Conservation (phyloP, 2,113 vertebrate species). For the Grammomys surdaster region DNA sequence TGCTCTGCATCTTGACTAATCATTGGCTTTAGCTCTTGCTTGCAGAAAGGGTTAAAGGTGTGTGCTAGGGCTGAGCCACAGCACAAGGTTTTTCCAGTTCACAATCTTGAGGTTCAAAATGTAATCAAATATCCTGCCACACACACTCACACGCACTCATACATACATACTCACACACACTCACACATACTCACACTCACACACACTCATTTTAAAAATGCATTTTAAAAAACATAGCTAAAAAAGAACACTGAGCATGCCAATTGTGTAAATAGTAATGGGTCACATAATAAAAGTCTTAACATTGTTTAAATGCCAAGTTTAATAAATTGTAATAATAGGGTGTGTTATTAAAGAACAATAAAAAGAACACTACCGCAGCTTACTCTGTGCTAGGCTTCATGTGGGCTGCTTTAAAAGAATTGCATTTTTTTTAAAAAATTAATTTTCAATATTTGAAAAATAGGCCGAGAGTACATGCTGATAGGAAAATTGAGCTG, state of each 20-base stretch:
- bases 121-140: too few relatives aligned
- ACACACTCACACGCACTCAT: neutral
- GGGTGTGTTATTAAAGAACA: neutral
- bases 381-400: neutral
- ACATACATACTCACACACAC: neutral
- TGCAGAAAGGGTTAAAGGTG: too few relatives aligned
- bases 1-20: too few relatives aligned
- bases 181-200: neutral
- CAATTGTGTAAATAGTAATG: neutral
- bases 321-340: slow-evolving; percentile 2
- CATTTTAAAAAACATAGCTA: neutral
- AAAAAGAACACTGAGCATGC: neutral
- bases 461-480: neutral
- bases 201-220: neutral
- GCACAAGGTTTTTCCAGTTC: too few relatives aligned
- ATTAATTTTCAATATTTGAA: neutral
- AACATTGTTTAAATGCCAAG: neutral
- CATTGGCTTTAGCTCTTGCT: too few relatives aligned
- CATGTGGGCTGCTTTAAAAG: neutral
- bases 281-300: neutral
- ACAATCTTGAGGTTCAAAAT: too few relatives aligned
- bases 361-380: neutral
- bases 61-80: too few relatives aligned
- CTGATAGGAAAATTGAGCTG: slow-evolving; percentile 26
- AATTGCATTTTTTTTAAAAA: neutral